Conservation (phyloP, 2,888 invertebrate species). For the Caenorhabditis uteleia region DNA sequence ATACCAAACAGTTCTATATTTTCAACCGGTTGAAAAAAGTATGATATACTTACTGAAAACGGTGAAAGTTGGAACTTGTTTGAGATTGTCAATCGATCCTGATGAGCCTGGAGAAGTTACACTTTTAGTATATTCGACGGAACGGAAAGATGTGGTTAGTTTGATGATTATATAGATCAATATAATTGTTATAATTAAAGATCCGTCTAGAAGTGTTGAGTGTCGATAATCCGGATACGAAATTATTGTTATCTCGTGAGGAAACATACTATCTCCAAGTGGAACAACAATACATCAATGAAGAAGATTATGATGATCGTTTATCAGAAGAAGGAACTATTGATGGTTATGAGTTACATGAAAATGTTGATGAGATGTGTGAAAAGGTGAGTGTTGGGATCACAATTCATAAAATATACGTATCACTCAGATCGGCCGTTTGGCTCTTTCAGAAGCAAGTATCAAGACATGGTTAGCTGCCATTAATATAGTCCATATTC, state of each 20-base stretch:
- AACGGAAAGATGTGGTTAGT: too few species aligned
- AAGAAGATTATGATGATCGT: slow-evolving; percentile 4
- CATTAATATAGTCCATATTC: too few species aligned
- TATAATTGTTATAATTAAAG: too few species aligned
- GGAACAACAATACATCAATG: background rate
- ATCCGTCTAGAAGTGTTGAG: slow-evolving; percentile 8
- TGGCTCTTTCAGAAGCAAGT: too few species aligned
- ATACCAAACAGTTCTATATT: slow-evolving; percentile 9
- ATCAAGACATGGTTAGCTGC: too few species aligned
- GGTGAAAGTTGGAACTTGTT: background rate
- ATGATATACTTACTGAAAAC: background rate
- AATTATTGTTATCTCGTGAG: slow-evolving; percentile 1
- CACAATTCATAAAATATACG: too few species aligned
- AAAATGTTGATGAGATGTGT: slow-evolving; percentile 25
- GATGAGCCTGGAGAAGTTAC: slow-evolving; percentile 14
- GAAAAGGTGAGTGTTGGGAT: slow-evolving; percentile 4
- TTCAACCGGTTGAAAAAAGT: slow-evolving; percentile 12
- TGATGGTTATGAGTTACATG: slow-evolving; percentile 10
- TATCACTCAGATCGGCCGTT: too few species aligned
- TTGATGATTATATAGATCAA: too few species aligned
- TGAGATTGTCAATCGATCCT: slow-evolving; percentile 11
- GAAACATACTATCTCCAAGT: slow-evolving; percentile 9
- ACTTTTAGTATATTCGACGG: too few species aligned
- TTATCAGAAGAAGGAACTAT: slow-evolving; percentile 9
- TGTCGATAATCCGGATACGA: background rate